Conservation (phyloP, 2,113 vertebrate species). For the Paramormyrops kingsleyae region DNA sequence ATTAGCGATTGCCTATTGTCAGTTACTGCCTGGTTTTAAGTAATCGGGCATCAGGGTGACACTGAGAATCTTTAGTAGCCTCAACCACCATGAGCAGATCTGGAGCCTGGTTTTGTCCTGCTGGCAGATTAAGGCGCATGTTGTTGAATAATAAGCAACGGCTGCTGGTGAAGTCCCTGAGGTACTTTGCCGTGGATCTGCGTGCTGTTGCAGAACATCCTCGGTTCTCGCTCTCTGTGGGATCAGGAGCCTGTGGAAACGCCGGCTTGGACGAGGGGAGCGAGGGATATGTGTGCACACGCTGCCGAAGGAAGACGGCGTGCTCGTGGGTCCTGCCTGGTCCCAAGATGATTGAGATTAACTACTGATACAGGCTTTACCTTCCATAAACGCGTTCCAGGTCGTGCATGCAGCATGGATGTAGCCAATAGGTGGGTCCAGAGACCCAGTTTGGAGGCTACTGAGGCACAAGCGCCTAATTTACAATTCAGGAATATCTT, state of each 20-base stretch:
- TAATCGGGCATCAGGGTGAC: not conserved
- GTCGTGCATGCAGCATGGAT: not conserved
- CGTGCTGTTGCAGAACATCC: not conserved
- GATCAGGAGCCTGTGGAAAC: not conserved
- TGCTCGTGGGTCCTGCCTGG: not conserved
- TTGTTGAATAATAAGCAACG: not conserved
- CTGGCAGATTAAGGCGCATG: not conserved
- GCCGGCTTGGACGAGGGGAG: not conserved
- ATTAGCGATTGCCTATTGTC: not conserved
- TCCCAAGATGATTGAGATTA: not conserved
- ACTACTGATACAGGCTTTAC: not conserved
- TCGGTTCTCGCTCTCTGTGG: not conserved
- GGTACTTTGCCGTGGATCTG: not conserved
- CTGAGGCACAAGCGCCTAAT: not conserved
- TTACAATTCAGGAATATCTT: conserved; percentile 3
- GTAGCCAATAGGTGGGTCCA: not conserved
- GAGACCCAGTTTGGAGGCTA: not conserved
- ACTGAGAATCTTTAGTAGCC: not conserved
- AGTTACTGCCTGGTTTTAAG: not conserved
- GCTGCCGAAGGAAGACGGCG: not conserved
- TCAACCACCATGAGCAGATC: not conserved
- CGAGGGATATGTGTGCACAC: not conserved
- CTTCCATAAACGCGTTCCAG: not conserved
- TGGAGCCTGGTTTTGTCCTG: not conserved
- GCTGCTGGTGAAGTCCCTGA: not conserved